These are phyloP conservation scores for Drosophila neutralis DNA, from an alignment of 2,888 invertebrate species.

Conservation along the genomic window DNA sequence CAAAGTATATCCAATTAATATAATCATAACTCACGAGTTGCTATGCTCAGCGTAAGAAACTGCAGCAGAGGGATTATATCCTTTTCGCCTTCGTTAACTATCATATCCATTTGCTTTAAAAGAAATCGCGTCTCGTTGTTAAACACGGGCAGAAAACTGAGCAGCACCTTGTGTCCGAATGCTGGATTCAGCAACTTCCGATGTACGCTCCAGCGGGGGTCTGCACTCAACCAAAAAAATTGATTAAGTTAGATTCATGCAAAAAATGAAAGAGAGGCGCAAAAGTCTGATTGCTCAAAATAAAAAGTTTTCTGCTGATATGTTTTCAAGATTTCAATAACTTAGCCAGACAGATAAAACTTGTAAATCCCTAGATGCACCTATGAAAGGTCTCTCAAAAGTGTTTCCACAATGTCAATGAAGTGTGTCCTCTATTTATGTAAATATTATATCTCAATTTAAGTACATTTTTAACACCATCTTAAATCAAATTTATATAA, in stretches of 20 bases:
- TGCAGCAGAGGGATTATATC: conserved; percentile 75
- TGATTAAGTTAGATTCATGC: no score
- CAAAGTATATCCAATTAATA: no score
- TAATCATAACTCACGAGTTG: conserved; percentile 74
- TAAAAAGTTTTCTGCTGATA: neutral
- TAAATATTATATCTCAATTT: neutral
- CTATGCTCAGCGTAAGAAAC: conserved; percentile 74
- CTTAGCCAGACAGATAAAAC: neutral
- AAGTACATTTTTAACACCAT: neutral
- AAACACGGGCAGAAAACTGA: conserved; percentile 81
- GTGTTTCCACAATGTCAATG: neutral
- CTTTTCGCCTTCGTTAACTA: conserved; percentile 58
- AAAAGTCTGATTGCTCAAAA: neutral
- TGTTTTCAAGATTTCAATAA: neutral
- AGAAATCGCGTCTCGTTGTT: conserved; percentile 73
- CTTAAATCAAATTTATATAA: neutral
- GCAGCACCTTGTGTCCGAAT: conserved; percentile 78
- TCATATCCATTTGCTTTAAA: conserved; percentile 50
- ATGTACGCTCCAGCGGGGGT: conserved; percentile 81
- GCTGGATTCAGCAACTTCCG: conserved; percentile 82
- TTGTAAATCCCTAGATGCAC: neutral
- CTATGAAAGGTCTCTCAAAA: neutral
- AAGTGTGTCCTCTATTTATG: neutral
- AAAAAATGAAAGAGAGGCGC: neutral
- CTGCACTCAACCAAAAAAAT: conserved; percentile 34